Percentiles rank a stretch among this genome's conserved stretches.
Conservation (phyloP, 2,888 invertebrate species). For the Girardia tigrina region DNA sequence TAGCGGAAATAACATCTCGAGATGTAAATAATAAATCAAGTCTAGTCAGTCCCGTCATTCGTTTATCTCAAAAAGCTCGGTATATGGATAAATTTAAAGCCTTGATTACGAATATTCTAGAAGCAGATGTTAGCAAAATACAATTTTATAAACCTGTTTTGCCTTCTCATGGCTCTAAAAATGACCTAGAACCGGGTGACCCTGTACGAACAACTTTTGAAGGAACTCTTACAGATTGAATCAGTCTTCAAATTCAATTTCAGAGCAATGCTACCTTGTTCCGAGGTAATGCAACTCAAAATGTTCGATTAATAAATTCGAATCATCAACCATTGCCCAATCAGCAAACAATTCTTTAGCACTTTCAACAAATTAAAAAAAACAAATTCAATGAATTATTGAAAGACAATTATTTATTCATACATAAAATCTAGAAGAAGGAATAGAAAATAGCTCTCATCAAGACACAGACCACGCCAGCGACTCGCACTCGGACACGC, state of each 20-base stretch:
- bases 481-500: too few relatives aligned
- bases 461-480: too few relatives aligned
- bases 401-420: too few relatives aligned
- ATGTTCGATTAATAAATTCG: not conserved
- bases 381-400: too few relatives aligned
- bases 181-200: not conserved
- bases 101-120: not conserved
- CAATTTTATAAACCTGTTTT: not conserved
- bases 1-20: slow-evolving; percentile 8
- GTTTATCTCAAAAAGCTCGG: slow-evolving; percentile 1
- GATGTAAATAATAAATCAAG: not conserved
- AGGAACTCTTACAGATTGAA: not conserved
- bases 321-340: not conserved
- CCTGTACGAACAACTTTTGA: slow-evolving; percentile 13
- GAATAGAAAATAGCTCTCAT: too few relatives aligned
- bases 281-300: slow-evolving; percentile 3
- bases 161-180: slow-evolving; percentile 23
- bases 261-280: not conserved
- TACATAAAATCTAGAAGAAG: too few relatives aligned
- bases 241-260: not conserved
- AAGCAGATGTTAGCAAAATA: not conserved
- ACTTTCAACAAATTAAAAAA: not conserved
- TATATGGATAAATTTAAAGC: not conserved
- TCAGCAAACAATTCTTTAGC: not conserved
- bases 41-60: not conserved